Base-by-base conservation (phyloP, 2,888 invertebrate genomes). In the Priocnemis perturbator region DNA sequence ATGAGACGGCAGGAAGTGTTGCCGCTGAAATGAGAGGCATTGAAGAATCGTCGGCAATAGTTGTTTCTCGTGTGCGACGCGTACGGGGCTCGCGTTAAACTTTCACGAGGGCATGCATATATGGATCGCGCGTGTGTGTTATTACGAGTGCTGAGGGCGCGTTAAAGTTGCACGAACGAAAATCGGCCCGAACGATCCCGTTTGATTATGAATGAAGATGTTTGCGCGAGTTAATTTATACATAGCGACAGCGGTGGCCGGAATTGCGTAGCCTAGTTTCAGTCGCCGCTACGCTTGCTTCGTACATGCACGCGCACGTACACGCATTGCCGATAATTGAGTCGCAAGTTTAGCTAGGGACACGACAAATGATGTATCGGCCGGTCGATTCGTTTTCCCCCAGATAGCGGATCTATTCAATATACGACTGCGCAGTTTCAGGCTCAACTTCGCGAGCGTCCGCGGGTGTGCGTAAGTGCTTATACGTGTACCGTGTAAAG, bases 351-450 rank as follows among this genome's bases (percentile, higher is more conserved):
- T 79, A 74, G 63, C 75, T 60, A 64, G 17, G 65, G 73, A 75
- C 75, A 66, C 69, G 72, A 79, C 77, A 73, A 79, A 77, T 80
- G 80, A 79, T 76, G 73, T 75, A 80, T 79, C 79, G 77, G 48
- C 48, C 48, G 73, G 81, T 81, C 79, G 80, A 81, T 85, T 82
- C 80, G 80, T 85, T 37, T 85, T 85, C 69, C 79, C 81, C 74
- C 77, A 85, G 86, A 85, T 85, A 86, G 81, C 75, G 75, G 82
- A 85, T 86, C 86, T 85, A 78, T 81, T 79, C 59, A 81, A 79
- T 71, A 75, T 75, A 77, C 79, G 78, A 73, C 71, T 73, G 62
- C 74, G 77, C 74, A 66, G 67, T 78, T 73, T 50, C 60, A 71
- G 65, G 63, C 65, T 50, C 5, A 50, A 19, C 50, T 44, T 45